Evolutionary conservation across 2,888 invertebrate species (phyloP).

Genomic region (Phengaris arion): DNA sequence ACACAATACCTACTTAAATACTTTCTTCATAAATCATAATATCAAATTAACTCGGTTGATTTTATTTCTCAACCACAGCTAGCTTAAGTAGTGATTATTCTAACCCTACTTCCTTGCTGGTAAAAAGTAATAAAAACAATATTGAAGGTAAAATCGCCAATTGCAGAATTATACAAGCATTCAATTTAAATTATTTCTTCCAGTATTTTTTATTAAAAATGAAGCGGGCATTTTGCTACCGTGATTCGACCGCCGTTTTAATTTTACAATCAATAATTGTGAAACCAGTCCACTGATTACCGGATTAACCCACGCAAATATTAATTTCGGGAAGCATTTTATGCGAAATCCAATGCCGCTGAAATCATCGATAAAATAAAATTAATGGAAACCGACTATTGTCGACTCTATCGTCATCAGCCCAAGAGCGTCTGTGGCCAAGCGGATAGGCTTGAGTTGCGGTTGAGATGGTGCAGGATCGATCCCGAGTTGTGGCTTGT

Average conservation of each 20-base stretch:
- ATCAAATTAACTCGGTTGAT: too few species aligned
- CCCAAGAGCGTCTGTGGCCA: too few species aligned
- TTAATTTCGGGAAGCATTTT: constrained; percentile 16
- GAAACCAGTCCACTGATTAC: constrained; percentile 17
- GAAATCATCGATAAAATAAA: constrained; percentile 20
- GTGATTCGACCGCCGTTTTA: constrained; percentile 10
- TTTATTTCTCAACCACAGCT: too few species aligned
- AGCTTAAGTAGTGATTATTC: too few species aligned
- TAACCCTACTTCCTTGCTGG: too few species aligned
- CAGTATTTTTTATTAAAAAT: neutral
- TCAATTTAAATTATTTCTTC: neutral
- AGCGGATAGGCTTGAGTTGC: too few species aligned
- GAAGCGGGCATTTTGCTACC: neutral
- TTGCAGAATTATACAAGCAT: neutral
- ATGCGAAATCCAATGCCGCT: constrained; percentile 18
- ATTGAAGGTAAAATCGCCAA: too few species aligned
- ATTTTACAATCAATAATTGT: constrained; percentile 17
- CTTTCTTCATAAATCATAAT: too few species aligned
- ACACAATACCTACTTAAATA: too few species aligned
- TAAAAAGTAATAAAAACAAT: too few species aligned
- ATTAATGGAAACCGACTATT: neutral
- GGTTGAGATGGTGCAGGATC: too few species aligned
- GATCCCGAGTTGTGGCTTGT: too few species aligned
- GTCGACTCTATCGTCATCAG: neutral
- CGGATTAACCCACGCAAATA: constrained; percentile 21